phyloP scores from a whole-genome alignment of 2,888 invertebrate genomes.

The Polydrusus pterygomalis region DNA sequence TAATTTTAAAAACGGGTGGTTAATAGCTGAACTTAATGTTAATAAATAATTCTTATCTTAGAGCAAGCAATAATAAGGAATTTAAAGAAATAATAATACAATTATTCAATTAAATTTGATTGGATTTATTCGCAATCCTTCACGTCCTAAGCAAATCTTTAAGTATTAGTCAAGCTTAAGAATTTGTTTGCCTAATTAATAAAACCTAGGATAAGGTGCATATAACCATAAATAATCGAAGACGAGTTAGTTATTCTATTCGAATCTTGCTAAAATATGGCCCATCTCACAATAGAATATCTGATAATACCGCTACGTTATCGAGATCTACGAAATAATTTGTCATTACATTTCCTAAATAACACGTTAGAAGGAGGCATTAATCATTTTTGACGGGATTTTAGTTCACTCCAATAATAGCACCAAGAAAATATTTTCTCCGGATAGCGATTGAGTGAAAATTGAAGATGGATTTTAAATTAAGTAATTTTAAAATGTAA shows the following conservation, averaged over 20 bases:
- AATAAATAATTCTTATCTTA: too few species aligned
- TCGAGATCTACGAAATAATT: constrained; percentile 64
- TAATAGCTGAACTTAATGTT: too few species aligned
- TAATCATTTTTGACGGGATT: constrained; percentile 59
- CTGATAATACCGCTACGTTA: constrained; percentile 60
- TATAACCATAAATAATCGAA: constrained; percentile 3
- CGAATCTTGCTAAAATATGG: constrained; percentile 49
- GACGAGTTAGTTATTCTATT: constrained; percentile 43
- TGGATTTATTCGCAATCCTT: too few species aligned
- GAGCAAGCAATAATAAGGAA: too few species aligned
- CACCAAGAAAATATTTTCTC: not conserved
- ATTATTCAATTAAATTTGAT: too few species aligned
- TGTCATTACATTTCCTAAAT: constrained; percentile 66
- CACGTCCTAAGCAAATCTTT: too few species aligned
- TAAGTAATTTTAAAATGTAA: not conserved
- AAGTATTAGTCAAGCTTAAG: too few species aligned
- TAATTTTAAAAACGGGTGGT: too few species aligned
- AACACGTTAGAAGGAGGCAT: constrained; percentile 61
- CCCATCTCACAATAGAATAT: constrained; percentile 49
- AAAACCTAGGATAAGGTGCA: too few species aligned
- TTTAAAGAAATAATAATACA: too few species aligned
- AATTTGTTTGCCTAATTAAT: too few species aligned
- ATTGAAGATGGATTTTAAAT: constrained; percentile 5
- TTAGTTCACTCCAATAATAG: constrained; percentile 28
- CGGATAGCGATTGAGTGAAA: not conserved